These are phyloP conservation scores for Heliconius cydno DNA, from an alignment of 2,888 invertebrate species.

Conservation along the genomic window DNA sequence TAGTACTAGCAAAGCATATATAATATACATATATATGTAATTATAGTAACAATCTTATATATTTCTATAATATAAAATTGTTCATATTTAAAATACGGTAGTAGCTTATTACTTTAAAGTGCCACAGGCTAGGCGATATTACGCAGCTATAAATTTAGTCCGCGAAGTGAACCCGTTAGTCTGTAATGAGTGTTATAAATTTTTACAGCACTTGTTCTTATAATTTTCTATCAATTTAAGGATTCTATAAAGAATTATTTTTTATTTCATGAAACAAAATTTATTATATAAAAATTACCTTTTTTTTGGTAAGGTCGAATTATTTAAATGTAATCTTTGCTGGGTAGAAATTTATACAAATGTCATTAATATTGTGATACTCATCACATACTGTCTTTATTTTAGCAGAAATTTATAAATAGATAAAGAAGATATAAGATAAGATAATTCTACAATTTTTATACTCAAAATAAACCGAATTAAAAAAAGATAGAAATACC, in stretches of 20 bases:
- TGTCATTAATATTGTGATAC: too few relatives aligned
- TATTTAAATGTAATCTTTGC: too few relatives aligned
- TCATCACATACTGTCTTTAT: too few relatives aligned
- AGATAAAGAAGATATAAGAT: too few relatives aligned
- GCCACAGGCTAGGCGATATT: conserved; percentile 43
- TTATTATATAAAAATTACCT: background rate
- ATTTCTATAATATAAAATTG: conserved; percentile 26
- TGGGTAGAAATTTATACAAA: too few relatives aligned
- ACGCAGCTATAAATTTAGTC: conserved; percentile 36
- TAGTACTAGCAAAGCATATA: too few relatives aligned
- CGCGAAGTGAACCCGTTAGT: conserved; percentile 36
- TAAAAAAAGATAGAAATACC: background rate
- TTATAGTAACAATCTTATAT: background rate
- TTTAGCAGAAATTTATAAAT: too few relatives aligned
- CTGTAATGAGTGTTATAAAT: conserved; percentile 38
- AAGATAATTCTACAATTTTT: too few relatives aligned
- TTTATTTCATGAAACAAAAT: background rate
- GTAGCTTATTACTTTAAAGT: conserved; percentile 43
- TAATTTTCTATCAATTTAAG: conserved; percentile 1
- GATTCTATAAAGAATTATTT: background rate
- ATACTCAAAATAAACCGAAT: too few relatives aligned
- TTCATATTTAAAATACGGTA: conserved; percentile 43
- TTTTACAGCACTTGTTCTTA: conserved; percentile 30
- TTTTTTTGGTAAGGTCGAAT: too few relatives aligned
- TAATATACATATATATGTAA: too few relatives aligned